These are phyloP conservation scores for Crenuchus spilurus DNA, from an alignment of 2,797 vertebrate species.

Conservation along the genomic window DNA sequence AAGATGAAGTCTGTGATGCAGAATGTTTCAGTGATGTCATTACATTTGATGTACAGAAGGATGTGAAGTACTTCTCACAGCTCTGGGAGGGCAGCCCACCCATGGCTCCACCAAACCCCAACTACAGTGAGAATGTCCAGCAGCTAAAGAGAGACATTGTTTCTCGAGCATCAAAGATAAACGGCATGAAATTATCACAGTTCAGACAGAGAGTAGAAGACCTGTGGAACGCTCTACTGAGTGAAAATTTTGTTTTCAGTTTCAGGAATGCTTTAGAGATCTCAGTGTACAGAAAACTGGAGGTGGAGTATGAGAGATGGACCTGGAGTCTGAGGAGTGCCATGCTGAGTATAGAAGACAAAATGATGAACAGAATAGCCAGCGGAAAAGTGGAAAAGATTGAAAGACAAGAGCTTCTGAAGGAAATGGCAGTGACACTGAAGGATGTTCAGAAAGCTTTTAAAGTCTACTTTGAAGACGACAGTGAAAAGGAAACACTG, in stretches of 20 bases:
- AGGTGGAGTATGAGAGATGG: conserved; percentile 67
- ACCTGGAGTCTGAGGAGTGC: conserved; percentile 71
- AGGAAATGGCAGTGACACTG: conserved; percentile 26
- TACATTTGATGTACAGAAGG: conserved; percentile 65
- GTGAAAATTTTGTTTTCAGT: conserved; percentile 78
- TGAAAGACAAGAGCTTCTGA: background rate
- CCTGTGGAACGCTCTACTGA: conserved; percentile 74
- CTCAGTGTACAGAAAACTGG: conserved; percentile 69
- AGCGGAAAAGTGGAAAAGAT: conserved; percentile 52
- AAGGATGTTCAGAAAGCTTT: conserved; percentile 42
- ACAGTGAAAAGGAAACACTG: conserved; percentile 61
- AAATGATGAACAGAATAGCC: conserved; percentile 60
- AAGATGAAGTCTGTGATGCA: conserved; percentile 61
- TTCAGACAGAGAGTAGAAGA: conserved; percentile 64
- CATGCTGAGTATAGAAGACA: conserved; percentile 62
- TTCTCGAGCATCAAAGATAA: conserved; percentile 53
- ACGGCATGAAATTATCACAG: conserved; percentile 59
- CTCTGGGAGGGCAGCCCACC: conserved; percentile 75
- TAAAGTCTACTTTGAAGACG: conserved; percentile 64
- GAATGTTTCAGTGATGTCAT: conserved; percentile 67
- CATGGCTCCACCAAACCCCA: conserved; percentile 73
- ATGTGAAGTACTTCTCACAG: conserved; percentile 71
- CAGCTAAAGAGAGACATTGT: conserved; percentile 44
- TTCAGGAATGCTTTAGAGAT: conserved; percentile 78
- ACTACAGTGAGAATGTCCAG: conserved; percentile 63